A percentile compares a stretch with the other conserved stretches of the same genome.
These are phyloP conservation scores for Elephas maximus DNA, from an alignment of 2,113 vertebrate genomes.

Conservation along the genomic window DNA sequence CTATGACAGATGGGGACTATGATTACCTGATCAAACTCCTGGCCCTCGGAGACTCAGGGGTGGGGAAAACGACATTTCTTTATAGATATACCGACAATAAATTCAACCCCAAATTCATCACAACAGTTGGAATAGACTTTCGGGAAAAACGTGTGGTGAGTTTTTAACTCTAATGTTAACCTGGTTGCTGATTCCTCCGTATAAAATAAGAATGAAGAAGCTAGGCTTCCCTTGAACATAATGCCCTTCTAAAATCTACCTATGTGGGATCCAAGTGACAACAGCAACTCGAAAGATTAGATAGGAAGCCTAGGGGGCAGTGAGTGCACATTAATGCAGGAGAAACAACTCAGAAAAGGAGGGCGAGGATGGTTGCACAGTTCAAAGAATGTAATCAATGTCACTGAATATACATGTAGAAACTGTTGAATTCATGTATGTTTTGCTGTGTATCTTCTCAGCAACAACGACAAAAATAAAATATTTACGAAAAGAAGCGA, in stretches of 20 bases:
- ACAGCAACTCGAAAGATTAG: not conserved
- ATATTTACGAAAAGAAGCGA: not conserved
- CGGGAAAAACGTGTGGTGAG: constrained; percentile 99
- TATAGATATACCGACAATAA: constrained; percentile 98
- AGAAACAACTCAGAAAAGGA: not conserved
- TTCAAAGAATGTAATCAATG: not conserved
- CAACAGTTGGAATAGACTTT: constrained; percentile 98
- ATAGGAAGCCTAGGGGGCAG: not conserved
- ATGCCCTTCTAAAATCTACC: not conserved
- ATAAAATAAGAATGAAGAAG: constrained; percentile 8
- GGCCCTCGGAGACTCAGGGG: constrained; percentile 96
- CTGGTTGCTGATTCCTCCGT: not conserved
- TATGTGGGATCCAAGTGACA: not conserved
- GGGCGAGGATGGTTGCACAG: not conserved
- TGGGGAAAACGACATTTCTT: constrained; percentile 97
- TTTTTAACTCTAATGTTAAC: constrained; percentile 39
- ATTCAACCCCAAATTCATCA: constrained; percentile 98
- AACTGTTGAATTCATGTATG: not conserved
- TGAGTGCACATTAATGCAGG: not conserved
- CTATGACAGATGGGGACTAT: constrained; percentile 99
- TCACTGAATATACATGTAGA: not conserved
- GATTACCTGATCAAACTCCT: constrained; percentile 99
- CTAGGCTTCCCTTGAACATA: not conserved
- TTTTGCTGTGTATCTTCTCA: not conserved
- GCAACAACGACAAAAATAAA: not conserved